phyloP scores from a whole-genome alignment of 2,888 invertebrate species.

The Luffia ferchaultella region DNA sequence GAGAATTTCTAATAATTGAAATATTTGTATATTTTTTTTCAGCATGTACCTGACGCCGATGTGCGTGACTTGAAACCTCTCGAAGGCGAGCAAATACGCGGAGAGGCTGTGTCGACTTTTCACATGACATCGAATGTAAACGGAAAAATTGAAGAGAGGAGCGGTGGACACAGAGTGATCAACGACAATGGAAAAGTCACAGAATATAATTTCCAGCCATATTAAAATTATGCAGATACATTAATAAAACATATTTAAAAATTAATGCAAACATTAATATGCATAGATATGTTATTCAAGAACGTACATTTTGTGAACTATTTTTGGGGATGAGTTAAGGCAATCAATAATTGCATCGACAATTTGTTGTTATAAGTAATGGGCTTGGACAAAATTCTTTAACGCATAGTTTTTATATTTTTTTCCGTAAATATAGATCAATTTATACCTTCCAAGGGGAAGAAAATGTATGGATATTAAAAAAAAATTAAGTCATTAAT shows the following conservation, averaged over 20 bases:
- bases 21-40: slow-evolving; percentile 12
- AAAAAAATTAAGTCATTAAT: too few species aligned
- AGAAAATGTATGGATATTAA: too few species aligned
- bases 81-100: slow-evolving; percentile 40
- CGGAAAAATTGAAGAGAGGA: slow-evolving; percentile 65
- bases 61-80: slow-evolving; percentile 28
- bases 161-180: slow-evolving; percentile 70
- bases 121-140: slow-evolving; percentile 63
- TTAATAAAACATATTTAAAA: slow-evolving; percentile 4
- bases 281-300: slow-evolving; percentile 7
- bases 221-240: slow-evolving; percentile 8
- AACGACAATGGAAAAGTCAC: slow-evolving; percentile 77
- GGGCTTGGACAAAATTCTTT: too few species aligned
- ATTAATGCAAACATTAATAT: not conserved
- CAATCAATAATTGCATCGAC: too few species aligned
- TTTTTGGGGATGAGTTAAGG: too few species aligned
- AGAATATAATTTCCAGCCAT: slow-evolving; percentile 48
- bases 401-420: too few species aligned
- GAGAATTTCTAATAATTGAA: too few species aligned
- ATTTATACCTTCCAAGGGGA: too few species aligned
- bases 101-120: slow-evolving; percentile 71
- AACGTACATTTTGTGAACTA: slow-evolving; percentile 3
- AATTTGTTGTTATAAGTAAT: too few species aligned
- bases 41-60: slow-evolving; percentile 18
- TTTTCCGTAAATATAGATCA: too few species aligned